These are phyloP conservation scores for Abramis brama DNA, from an alignment of 2,113 vertebrate species.

Conservation along the genomic window DNA sequence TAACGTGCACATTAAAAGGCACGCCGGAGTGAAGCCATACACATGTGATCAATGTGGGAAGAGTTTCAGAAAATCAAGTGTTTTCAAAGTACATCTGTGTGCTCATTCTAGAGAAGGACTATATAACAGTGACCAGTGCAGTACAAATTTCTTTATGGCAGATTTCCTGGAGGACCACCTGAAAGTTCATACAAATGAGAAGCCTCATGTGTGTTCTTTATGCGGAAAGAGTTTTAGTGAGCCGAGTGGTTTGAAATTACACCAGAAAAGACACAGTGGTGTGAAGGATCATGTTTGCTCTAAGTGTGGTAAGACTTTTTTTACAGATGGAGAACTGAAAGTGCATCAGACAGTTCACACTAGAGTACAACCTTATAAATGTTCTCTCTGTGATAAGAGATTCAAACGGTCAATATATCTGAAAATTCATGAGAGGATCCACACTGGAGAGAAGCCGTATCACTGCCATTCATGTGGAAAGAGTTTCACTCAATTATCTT, in stretches of 20 bases:
- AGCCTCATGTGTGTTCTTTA: too few relatives aligned
- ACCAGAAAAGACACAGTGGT: background rate
- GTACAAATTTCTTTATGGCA: background rate
- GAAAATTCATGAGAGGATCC: background rate
- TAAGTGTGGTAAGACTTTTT: background rate
- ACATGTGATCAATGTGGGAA: background rate
- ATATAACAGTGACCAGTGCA: background rate
- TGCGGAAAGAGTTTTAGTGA: background rate
- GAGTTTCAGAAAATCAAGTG: background rate
- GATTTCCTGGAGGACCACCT: background rate
- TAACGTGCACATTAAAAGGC: background rate
- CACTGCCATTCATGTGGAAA: background rate
- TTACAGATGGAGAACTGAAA: background rate
- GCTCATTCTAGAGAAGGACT: background rate
- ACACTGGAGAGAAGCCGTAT: background rate
- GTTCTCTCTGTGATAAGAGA: background rate
- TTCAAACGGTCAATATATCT: background rate
- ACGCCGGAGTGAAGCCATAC: background rate
- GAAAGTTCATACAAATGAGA: too few relatives aligned
- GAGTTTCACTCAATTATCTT: background rate
- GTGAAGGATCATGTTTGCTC: background rate
- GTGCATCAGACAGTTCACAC: background rate
- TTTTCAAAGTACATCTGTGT: background rate
- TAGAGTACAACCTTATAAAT: background rate
- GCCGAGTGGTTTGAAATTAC: background rate